These are phyloP conservation scores for Euproctis similis DNA, from an alignment of 2,888 invertebrate species.

Conservation along the genomic window DNA sequence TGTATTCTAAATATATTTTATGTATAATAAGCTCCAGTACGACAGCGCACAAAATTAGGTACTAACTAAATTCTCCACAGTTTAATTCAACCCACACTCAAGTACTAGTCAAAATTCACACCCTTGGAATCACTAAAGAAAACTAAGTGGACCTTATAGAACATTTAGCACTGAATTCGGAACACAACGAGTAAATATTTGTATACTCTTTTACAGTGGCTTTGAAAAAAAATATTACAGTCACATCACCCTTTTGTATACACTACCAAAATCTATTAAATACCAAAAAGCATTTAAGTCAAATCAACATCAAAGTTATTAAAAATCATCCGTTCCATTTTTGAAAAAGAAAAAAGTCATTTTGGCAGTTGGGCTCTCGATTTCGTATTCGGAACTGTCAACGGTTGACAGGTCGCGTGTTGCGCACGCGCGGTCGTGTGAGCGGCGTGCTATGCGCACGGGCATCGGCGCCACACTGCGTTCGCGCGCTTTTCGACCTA, in stretches of 20 bases:
- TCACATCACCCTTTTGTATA: slow-evolving; percentile 26
- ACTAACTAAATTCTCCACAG: slow-evolving; percentile 32
- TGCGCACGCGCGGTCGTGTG: slow-evolving; percentile 53
- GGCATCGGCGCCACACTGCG: slow-evolving; percentile 69
- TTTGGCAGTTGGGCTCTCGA: slow-evolving; percentile 33
- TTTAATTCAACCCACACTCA: slow-evolving; percentile 54
- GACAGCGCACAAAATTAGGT: no score
- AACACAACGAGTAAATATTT: slow-evolving; percentile 44
- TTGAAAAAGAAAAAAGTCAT: slow-evolving; percentile 27
- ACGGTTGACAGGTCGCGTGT: slow-evolving; percentile 53
- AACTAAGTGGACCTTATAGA: slow-evolving; percentile 56
- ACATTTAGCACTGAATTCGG: slow-evolving; percentile 62
- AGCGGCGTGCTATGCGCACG: slow-evolving; percentile 72
- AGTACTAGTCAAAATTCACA: slow-evolving; percentile 56
- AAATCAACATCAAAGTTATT: slow-evolving; percentile 40
- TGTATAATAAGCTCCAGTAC: no score
- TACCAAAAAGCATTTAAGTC: slow-evolving; percentile 24
- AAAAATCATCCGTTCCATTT: slow-evolving; percentile 51
- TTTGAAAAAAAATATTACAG: slow-evolving; percentile 13
- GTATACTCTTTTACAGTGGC: slow-evolving; percentile 14
- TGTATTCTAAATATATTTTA: no score
- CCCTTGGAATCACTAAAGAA: slow-evolving; percentile 63
- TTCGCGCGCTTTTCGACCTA: slow-evolving; percentile 73
- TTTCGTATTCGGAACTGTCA: slow-evolving; percentile 48
- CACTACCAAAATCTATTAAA: slow-evolving; percentile 5